phyloP scores from a whole-genome alignment of 2,888 invertebrate genomes.

The Dorcus parallelipipedus region DNA sequence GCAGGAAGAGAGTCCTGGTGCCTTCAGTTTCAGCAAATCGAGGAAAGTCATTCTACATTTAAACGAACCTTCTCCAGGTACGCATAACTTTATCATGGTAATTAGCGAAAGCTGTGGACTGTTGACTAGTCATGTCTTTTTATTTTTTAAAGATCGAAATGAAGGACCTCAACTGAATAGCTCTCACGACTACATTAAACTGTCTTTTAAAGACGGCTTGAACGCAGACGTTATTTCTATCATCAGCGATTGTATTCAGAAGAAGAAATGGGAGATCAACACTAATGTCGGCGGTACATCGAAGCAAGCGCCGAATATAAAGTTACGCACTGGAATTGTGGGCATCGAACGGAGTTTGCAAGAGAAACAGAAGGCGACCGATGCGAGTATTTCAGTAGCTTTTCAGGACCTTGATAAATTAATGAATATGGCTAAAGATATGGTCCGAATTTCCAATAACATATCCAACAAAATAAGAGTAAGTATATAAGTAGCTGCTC shows the following conservation, averaged over 20 bases:
- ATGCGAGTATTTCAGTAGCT: conserved; percentile 86
- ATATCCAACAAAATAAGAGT: conserved; percentile 87
- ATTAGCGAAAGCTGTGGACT: no score
- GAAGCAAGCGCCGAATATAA: conserved; percentile 52
- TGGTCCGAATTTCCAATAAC: conserved; percentile 88
- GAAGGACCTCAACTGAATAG: conserved; percentile 75
- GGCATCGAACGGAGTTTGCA: conserved; percentile 93
- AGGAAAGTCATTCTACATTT: conserved; percentile 77
- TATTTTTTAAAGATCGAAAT: conserved; percentile 27
- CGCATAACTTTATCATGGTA: conserved; percentile 1
- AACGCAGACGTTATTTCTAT: conserved; percentile 61
- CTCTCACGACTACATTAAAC: conserved; percentile 69
- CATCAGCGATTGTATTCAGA: conserved; percentile 61
- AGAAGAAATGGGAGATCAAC: conserved; percentile 61
- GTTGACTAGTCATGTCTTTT: neutral
- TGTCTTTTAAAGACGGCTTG: conserved; percentile 84
- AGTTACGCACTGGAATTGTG: conserved; percentile 83
- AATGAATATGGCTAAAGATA: conserved; percentile 96
- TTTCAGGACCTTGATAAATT: conserved; percentile 93
- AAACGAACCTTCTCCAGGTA: conserved; percentile 61
- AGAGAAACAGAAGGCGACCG: conserved; percentile 86
- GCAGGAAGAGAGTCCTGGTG: conserved; percentile 77
- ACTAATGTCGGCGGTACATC: conserved; percentile 23
- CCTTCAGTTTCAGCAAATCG: conserved; percentile 77
- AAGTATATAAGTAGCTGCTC: conserved; percentile 38